Evolutionary conservation across 2,797 vertebrate genomes (phyloP).

Genomic region (Hypotaenidia philippensis): DNA sequence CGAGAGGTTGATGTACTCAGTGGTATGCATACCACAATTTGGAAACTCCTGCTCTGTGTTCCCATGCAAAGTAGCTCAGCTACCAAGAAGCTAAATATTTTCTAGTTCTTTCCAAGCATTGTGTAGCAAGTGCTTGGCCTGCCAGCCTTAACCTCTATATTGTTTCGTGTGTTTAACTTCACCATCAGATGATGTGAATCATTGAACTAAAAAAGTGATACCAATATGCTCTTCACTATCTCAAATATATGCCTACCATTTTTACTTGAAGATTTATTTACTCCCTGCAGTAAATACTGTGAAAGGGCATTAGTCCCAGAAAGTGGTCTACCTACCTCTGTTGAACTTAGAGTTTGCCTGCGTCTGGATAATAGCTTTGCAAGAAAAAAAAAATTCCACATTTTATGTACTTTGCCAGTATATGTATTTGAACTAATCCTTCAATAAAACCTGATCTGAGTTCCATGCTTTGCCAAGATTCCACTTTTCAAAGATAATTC

Average conservation of each 20-base stretch:
- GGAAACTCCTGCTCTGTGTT: neutral
- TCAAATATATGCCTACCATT: neutral
- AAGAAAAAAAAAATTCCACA: neutral
- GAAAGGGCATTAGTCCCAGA: neutral
- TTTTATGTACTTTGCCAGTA: neutral
- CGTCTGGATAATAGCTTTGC: neutral
- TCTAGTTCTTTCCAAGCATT: neutral
- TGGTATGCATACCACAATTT: neutral
- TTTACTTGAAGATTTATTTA: neutral
- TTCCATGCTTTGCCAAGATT: neutral
- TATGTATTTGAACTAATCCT: neutral
- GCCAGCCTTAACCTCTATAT: neutral
- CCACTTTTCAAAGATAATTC: slow-evolving; percentile 7
- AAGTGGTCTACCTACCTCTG: neutral
- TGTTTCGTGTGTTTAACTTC: neutral
- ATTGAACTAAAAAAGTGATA: neutral
- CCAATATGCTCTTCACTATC: neutral
- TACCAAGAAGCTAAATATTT: neutral
- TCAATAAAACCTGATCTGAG: neutral
- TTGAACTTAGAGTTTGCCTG: neutral
- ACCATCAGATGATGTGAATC: neutral
- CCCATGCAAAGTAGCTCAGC: neutral
- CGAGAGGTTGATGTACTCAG: neutral
- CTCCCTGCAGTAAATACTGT: neutral
- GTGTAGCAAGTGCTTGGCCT: neutral